A percentile compares a stretch with the other conserved stretches of the same genome.
Evolutionary conservation across 2,888 invertebrate species (phyloP).

Genomic region (Peribatodes rhomboidaria): DNA sequence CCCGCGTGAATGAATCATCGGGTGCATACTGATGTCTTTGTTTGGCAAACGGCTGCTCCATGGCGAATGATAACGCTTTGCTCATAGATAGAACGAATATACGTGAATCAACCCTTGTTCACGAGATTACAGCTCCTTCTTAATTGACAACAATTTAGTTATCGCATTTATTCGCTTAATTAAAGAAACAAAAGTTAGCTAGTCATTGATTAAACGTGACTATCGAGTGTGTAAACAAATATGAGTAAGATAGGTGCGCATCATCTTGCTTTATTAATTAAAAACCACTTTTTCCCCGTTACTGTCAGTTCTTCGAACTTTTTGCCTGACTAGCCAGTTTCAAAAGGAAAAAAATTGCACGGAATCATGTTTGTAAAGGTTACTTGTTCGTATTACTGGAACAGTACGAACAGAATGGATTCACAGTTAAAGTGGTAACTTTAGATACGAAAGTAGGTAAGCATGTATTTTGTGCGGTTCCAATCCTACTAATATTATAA

Average conservation of each 20-base stretch:
- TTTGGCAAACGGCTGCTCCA: conserved; percentile 33
- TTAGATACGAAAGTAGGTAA: neutral
- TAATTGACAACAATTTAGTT: conserved; percentile 6
- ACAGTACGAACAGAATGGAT: neutral
- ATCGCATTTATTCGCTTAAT: neutral
- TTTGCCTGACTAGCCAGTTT: conserved; percentile 13
- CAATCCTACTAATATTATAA: too few relatives aligned
- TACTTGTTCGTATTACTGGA: conserved; percentile 14
- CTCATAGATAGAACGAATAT: conserved; percentile 27
- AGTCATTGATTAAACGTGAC: neutral
- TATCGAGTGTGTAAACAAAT: neutral
- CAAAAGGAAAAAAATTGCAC: conserved; percentile 20
- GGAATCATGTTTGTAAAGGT: conserved; percentile 28
- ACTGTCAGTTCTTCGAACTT: conserved; percentile 22
- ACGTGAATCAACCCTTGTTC: conserved; percentile 26
- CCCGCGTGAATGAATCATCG: conserved; percentile 36
- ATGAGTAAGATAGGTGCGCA: neutral
- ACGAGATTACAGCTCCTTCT: conserved; percentile 19
- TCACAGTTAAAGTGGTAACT: conserved; percentile 10
- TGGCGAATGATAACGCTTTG: conserved; percentile 31
- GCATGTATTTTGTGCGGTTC: neutral
- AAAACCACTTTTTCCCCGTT: conserved; percentile 11
- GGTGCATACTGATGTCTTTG: conserved; percentile 37
- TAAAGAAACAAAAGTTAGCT: neutral
- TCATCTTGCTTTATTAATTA: neutral